Evolutionary conservation across 2,797 vertebrate species (phyloP).

Genomic region (Acipenser ruthenus): DNA sequence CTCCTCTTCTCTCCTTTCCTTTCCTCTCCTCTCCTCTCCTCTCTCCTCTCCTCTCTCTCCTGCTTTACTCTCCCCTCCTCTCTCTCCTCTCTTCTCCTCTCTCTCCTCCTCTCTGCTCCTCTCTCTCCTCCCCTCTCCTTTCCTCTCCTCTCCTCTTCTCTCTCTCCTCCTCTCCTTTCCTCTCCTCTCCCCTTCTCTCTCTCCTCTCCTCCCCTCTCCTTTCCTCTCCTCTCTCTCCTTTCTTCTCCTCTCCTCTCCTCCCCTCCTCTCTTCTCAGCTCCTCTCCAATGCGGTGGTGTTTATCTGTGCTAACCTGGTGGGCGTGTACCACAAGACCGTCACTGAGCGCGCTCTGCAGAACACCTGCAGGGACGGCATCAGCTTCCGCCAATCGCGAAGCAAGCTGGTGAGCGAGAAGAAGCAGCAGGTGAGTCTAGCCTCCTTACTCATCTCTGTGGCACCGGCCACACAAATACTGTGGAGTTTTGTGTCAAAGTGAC

Average conservation of each 20-base stretch:
- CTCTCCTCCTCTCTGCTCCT: neutral
- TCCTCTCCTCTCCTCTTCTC: neutral
- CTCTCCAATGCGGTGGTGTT: conserved; percentile 72
- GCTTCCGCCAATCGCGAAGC: conserved; percentile 63
- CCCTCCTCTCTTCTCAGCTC: conserved; percentile 48
- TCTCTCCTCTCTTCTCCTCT: neutral
- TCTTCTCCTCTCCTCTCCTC: neutral
- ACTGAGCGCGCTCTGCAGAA: conserved; percentile 61
- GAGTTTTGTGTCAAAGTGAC: too few species aligned
- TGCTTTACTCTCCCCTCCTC: too few species aligned
- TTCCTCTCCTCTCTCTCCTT: neutral
- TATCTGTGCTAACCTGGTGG: conserved; percentile 69
- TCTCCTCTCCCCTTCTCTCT: conserved; percentile 1
- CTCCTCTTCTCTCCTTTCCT: neutral
- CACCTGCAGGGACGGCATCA: conserved; percentile 68
- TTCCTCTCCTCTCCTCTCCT: neutral
- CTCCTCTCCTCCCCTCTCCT: neutral
- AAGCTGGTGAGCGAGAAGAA: conserved; percentile 67
- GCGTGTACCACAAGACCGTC: conserved; percentile 70
- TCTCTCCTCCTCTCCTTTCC: neutral
- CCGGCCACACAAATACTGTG: too few species aligned
- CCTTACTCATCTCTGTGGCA: too few species aligned
- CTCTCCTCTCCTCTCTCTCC: neutral
- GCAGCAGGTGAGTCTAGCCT: conserved; percentile 62
- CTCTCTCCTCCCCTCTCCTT: neutral